A percentile compares a stretch with the other conserved stretches of the same genome.
These are phyloP conservation scores for Ditula angustiorana DNA, from an alignment of 2,888 invertebrate genomes.

Conservation along the genomic window DNA sequence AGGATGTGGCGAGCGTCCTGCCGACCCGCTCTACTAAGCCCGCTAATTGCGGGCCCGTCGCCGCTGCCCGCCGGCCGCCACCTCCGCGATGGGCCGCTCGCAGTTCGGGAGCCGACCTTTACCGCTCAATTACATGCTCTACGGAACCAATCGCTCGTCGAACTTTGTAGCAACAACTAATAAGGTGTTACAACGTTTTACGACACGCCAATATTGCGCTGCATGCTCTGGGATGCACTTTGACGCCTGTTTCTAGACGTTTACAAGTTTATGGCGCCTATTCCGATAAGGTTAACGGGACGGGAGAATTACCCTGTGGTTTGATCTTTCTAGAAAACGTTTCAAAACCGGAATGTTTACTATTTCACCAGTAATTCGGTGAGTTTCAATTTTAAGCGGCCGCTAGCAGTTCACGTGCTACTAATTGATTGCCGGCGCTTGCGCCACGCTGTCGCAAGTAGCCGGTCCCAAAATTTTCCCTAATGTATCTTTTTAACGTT, in stretches of 20 bases:
- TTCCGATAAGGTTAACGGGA: too few species aligned
- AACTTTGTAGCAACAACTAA: not conserved
- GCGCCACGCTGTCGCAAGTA: constrained; percentile 9
- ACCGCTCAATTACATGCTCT: not conserved
- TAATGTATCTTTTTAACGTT: constrained; percentile 22
- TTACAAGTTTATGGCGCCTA: not conserved
- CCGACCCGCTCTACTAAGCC: constrained; percentile 1
- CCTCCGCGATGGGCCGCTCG: too few species aligned
- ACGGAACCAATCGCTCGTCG: not conserved
- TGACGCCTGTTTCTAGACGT: too few species aligned
- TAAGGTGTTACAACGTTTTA: not conserved
- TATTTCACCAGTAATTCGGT: not conserved
- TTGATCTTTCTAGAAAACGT: not conserved
- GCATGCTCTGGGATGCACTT: not conserved
- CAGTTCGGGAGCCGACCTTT: not conserved
- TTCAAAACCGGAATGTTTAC: not conserved
- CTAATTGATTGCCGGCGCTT: constrained; percentile 10
- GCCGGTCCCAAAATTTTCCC: constrained; percentile 15
- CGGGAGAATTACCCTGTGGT: not conserved
- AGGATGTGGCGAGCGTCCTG: not conserved
- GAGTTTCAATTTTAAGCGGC: not conserved
- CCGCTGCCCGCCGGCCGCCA: not conserved
- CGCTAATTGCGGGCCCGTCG: not conserved
- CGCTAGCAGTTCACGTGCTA: not conserved
- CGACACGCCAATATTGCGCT: not conserved